phyloP scores from a whole-genome alignment of 2,888 invertebrate genomes.

The Orthonevra nobilis region DNA sequence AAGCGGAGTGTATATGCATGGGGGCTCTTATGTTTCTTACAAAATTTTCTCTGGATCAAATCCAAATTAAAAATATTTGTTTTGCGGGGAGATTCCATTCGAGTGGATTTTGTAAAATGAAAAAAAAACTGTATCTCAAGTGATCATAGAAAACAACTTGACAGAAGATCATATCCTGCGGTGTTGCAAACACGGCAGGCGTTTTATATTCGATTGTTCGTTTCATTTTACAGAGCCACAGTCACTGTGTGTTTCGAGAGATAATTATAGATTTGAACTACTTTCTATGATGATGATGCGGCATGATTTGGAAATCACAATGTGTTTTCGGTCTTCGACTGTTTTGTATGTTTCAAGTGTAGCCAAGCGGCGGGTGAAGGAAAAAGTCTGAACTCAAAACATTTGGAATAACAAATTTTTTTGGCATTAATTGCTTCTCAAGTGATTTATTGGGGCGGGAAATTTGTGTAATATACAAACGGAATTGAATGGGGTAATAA shows the following conservation, averaged over 20 bases:
- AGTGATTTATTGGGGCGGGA: constrained; percentile 27
- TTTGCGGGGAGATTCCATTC: constrained; percentile 2
- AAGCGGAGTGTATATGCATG: no score
- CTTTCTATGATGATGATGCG: constrained; percentile 26
- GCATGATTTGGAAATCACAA: constrained; percentile 23
- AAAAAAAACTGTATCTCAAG: constrained; percentile 1
- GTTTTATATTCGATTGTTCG: constrained; percentile 6
- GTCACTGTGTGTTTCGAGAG: constrained; percentile 8
- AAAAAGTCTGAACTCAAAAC: no score
- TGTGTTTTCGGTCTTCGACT: constrained; percentile 4
- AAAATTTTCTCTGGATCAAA: constrained; percentile 1
- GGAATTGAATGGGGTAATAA: neutral
- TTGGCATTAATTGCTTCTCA: constrained; percentile 31
- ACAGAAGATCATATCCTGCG: constrained; percentile 17
- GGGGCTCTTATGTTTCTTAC: no score
- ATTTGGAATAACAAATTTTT: constrained; percentile 21
- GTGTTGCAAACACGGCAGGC: constrained; percentile 7
- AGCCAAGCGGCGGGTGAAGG: neutral
- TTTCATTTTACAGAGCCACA: neutral
- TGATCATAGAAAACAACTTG: constrained; percentile 10
- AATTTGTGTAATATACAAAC: neutral
- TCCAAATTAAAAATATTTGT: constrained; percentile 9
- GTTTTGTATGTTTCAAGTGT: constrained; percentile 17
- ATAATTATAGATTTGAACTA: constrained; percentile 44
- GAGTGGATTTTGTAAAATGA: neutral